Evolutionary conservation across 2,888 invertebrate genomes (phyloP).

Genomic region (Tetheella fluctuosa): DNA sequence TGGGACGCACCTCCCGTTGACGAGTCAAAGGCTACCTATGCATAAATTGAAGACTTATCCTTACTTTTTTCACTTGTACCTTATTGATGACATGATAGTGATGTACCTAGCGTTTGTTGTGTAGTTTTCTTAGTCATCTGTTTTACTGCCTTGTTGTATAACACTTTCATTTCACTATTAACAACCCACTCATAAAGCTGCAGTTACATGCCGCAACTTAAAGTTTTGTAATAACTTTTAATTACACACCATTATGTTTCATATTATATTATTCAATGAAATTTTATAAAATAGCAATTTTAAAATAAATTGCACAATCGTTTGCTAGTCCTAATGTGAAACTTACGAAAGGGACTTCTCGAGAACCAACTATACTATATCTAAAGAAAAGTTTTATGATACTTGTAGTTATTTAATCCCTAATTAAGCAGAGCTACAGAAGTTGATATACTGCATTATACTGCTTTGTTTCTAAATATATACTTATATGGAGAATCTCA

Average conservation of each 20-base stretch:
- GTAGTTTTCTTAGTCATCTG: not conserved
- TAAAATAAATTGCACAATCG: not conserved
- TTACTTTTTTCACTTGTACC: no score
- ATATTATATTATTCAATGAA: not conserved
- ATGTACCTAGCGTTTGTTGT: not conserved
- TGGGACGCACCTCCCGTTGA: not conserved
- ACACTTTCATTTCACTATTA: not conserved
- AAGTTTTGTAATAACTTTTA: slow-evolving; percentile 3
- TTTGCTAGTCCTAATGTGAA: slow-evolving; percentile 1
- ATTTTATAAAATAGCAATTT: not conserved
- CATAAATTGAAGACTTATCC: no score
- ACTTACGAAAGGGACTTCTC: not conserved
- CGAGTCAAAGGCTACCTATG: no score
- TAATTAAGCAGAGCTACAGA: no score
- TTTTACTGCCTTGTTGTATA: slow-evolving; percentile 3
- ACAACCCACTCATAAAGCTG: not conserved
- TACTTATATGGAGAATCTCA: no score
- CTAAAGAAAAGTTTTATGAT: no score
- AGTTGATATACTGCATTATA: no score
- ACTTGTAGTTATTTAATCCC: no score
- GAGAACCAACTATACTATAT: not conserved
- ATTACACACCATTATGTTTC: not conserved
- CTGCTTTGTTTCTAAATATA: no score
- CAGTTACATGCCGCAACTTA: not conserved
- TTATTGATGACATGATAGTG: not conserved